Percentiles rank a stretch among this genome's conserved stretches.
phyloP scores from a whole-genome alignment of 2,888 invertebrate genomes.

The Apantesis nais region DNA sequence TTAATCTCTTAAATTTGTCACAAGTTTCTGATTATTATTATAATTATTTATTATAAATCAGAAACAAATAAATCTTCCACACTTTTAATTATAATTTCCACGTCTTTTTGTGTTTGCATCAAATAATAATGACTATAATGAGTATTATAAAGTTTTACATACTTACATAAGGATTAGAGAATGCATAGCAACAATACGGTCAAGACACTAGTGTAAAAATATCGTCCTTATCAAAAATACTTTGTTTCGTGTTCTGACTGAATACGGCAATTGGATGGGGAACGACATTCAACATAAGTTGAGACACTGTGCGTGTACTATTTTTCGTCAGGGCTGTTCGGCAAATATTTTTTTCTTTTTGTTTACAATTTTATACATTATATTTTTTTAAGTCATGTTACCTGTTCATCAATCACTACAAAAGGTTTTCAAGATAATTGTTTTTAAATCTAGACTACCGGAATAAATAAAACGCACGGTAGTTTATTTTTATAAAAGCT shows the following conservation, averaged over 20 bases:
- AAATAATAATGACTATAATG: background rate
- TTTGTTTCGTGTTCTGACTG: background rate
- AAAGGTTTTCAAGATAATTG: background rate
- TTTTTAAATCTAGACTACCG: background rate
- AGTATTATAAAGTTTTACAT: too few relatives aligned
- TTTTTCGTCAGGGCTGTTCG: slow-evolving; percentile 18
- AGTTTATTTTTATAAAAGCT: background rate
- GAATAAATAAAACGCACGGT: background rate
- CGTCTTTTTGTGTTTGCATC: too few relatives aligned
- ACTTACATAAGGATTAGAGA: background rate
- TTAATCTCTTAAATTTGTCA: background rate
- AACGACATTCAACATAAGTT: slow-evolving; percentile 16
- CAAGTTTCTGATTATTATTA: background rate
- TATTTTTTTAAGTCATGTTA: background rate
- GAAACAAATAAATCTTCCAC: background rate
- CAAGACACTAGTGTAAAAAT: slow-evolving; percentile 25
- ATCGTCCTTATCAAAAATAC: slow-evolving; percentile 32
- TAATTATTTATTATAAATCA: background rate
- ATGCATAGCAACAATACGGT: background rate
- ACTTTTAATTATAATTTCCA: background rate
- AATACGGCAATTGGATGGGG: background rate
- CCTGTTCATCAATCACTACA: background rate
- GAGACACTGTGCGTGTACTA: slow-evolving; percentile 27
- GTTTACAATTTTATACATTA: too few relatives aligned
- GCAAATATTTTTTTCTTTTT: too few relatives aligned